These are phyloP conservation scores for Cardiocondyla obscurior DNA, from an alignment of 1,140 invertebrate species.

Conservation along the genomic window DNA sequence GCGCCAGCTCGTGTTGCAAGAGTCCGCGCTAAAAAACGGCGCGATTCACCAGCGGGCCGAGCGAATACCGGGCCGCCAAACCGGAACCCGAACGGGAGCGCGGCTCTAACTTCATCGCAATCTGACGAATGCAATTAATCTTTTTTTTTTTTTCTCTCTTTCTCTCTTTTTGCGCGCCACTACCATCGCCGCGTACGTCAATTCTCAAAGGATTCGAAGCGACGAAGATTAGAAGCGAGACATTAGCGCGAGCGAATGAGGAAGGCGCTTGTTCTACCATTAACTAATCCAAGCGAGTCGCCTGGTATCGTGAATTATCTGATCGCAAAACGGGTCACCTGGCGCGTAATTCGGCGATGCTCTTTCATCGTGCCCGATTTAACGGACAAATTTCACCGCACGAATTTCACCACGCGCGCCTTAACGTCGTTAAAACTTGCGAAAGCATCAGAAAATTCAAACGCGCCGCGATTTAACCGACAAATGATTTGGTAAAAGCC, in stretches of 20 bases:
- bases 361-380: conserved; percentile 21
- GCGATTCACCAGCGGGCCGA: conserved; percentile 36
- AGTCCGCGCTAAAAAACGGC: background rate
- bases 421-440: conserved; percentile 47
- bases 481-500: background rate
- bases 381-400: conserved; percentile 45
- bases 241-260: background rate
- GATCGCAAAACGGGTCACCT: conserved; percentile 41
- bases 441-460: conserved; percentile 49
- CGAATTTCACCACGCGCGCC: conserved; percentile 36
- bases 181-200: background rate
- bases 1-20: background rate
- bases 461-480: background rate
- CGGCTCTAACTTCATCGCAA: conserved; percentile 3
- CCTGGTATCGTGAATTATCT: conserved; percentile 7
- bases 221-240: background rate
- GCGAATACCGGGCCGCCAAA: conserved; percentile 24
- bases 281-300: background rate
- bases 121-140: conserved; percentile 10
- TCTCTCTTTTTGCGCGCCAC: background rate
- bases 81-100: conserved; percentile 28
- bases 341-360: conserved; percentile 7
- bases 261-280: background rate
- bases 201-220: background rate
- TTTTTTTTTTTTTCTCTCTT: background rate